phyloP scores from a whole-genome alignment of 1,140 invertebrate genomes.

The Carcinoscorpius rotundicauda region DNA sequence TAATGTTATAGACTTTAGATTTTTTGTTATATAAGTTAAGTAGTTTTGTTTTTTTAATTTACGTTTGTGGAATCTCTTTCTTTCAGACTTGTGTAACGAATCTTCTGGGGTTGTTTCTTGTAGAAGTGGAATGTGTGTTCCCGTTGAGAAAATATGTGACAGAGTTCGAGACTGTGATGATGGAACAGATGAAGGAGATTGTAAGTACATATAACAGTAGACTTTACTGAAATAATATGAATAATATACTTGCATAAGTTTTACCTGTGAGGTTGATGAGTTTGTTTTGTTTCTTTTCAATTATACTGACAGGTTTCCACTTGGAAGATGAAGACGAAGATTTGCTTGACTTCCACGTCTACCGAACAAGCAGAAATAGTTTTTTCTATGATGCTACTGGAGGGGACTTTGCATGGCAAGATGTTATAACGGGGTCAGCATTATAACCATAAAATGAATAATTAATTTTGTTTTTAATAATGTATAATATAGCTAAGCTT shows the following conservation, averaged over 20 bases:
- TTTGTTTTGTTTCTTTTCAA: too few species aligned
- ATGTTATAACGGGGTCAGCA: conserved; percentile 21
- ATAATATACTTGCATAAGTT: too few species aligned
- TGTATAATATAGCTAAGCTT: too few species aligned
- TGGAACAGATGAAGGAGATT: conserved; percentile 35
- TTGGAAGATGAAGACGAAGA: conserved; percentile 21
- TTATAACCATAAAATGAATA: too few species aligned
- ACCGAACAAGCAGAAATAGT: conserved; percentile 25
- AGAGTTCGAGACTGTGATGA: conserved; percentile 34
- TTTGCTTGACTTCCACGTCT: conserved; percentile 25
- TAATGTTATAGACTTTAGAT: background rate
- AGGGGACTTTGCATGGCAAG: conserved; percentile 37
- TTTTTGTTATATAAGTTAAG: background rate
- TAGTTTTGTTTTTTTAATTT: background rate
- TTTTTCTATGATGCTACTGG: conserved; percentile 34
- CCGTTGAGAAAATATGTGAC: conserved; percentile 31
- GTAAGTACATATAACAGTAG: conserved; percentile 27
- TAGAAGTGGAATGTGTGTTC: conserved; percentile 29
- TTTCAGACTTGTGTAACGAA: conserved; percentile 26
- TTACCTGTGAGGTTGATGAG: too few species aligned
- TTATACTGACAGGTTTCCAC: conserved; percentile 8
- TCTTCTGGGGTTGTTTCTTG: conserved; percentile 25
- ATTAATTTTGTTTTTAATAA: too few species aligned
- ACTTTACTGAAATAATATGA: background rate
- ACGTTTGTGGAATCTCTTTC: background rate